phyloP scores from a whole-genome alignment of 2,888 invertebrate genomes.

The Syrphus vitripennis region DNA sequence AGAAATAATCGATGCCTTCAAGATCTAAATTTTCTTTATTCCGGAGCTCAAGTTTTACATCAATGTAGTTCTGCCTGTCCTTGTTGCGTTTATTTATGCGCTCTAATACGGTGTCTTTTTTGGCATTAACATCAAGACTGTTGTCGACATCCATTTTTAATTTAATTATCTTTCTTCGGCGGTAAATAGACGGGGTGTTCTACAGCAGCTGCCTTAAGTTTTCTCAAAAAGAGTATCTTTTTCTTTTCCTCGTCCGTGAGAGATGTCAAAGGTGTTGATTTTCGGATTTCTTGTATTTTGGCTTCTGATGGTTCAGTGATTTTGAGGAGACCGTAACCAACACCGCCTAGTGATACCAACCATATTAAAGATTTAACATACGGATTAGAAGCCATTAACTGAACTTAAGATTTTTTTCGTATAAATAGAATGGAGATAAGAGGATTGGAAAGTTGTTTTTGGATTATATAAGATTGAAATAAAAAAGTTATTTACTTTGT shows the following conservation, averaged over 20 bases:
- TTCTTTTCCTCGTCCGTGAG: constrained; percentile 75
- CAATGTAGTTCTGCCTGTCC: constrained; percentile 79
- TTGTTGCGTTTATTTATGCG: constrained; percentile 80
- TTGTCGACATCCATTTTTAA: constrained; percentile 56
- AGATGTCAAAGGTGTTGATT: constrained; percentile 62
- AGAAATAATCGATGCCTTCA: constrained; percentile 85
- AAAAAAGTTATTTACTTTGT: constrained; percentile 56
- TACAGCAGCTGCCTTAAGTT: constrained; percentile 74
- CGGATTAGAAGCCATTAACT: constrained; percentile 77
- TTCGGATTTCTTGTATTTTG: constrained; percentile 77
- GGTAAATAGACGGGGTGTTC: constrained; percentile 74
- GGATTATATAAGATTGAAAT: constrained; percentile 50
- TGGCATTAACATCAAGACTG: constrained; percentile 62
- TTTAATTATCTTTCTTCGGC: neutral
- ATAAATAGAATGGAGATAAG: constrained; percentile 40
- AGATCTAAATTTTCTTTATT: constrained; percentile 76
- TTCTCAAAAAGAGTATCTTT: constrained; percentile 77
- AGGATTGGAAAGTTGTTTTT: constrained; percentile 45
- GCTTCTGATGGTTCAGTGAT: constrained; percentile 82
- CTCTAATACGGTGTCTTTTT: constrained; percentile 78
- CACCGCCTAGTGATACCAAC: constrained; percentile 83
- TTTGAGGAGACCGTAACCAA: constrained; percentile 84
- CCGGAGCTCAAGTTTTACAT: constrained; percentile 78
- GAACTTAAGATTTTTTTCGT: constrained; percentile 19
- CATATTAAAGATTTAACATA: constrained; percentile 83